Conservation (phyloP, 2,797 vertebrate genomes). For the Ficedula albicollis region DNA sequence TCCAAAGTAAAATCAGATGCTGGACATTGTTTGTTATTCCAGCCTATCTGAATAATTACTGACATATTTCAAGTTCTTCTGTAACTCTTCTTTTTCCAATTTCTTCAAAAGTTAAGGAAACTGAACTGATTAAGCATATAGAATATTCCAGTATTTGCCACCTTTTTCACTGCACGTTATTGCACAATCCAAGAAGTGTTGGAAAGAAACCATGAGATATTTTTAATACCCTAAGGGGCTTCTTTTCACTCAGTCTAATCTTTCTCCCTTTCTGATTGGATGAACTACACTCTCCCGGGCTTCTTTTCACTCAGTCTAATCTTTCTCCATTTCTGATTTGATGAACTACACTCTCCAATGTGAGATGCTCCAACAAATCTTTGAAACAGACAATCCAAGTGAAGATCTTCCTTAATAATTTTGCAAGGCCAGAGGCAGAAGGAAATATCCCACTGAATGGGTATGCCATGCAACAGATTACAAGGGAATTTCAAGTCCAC, state of each 20-base stretch:
- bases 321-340: not conserved
- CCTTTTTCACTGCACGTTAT: not conserved
- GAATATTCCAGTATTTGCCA: not conserved
- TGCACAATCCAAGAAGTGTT: not conserved
- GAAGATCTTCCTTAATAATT: not conserved
- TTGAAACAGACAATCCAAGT: not conserved
- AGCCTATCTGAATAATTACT: not conserved
- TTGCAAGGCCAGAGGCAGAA: not conserved
- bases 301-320: not conserved
- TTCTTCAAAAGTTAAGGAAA: not conserved
- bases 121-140: not conserved
- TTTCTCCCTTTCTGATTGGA: not conserved
- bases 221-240: not conserved
- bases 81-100: not conserved
- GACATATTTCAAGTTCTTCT: not conserved
- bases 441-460: not conserved
- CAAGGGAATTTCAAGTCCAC: not conserved
- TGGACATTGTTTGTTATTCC: not conserved
- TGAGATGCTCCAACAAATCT: not conserved
- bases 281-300: not conserved
- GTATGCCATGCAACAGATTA: not conserved
- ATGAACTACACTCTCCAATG: not conserved
- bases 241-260: not conserved
- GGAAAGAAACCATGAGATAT: not conserved
- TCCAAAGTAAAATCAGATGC: not conserved